Evolutionary conservation across 1,140 invertebrate genomes (phyloP), one percentile per base, ranked within the genome.

Genomic region (Druon quercuslanigerum): DNA sequence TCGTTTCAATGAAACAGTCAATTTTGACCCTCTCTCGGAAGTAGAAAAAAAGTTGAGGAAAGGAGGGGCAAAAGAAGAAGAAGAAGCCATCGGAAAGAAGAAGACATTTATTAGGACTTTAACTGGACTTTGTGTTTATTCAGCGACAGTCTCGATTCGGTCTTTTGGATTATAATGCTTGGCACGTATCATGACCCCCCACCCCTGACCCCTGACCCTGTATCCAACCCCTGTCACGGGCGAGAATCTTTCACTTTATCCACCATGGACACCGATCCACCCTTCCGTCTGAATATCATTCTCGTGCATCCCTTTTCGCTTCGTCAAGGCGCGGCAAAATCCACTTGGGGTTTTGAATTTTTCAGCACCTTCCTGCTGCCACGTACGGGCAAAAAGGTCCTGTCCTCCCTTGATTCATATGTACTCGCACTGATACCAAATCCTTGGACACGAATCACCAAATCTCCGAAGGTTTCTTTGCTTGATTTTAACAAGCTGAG

Each of bases 101-200:
- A 83, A 88, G 89, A 91, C 90, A 89, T 91, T 91, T 91, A 91
- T 91, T 91, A 89, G 89, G 89, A 90, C 89, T 90, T 89, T 87
- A 89, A 90, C 89, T 82, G 89, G 89, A 91, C 90, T 90, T 90
- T 90, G 88, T 91, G 88, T 91, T 91, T 91, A 91, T 91, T 91
- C 90, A 90, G 87, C 87, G 88, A 90, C 87, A 17, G 60, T 52
- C 50, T 40, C 54, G 57, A 40, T 51, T 56, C 50, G 71, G 40
- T 57, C 51, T 78, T 79, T 75, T 12, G 72, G 52, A 66, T 73
- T 60, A 73, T 71, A 79, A 90, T 89, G 83, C 87, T 80, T 82
- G 79, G 88, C 89, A 90, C 89, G 89, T 90, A 85, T 79, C 78
- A 66, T 83, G 85, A 84, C 87, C 87, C 82, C 82, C 83, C 75